Evolutionary conservation across 2,113 vertebrate species (phyloP), one percentile per base, ranked within the genome.

Genomic region (Serilophus lunatus): DNA sequence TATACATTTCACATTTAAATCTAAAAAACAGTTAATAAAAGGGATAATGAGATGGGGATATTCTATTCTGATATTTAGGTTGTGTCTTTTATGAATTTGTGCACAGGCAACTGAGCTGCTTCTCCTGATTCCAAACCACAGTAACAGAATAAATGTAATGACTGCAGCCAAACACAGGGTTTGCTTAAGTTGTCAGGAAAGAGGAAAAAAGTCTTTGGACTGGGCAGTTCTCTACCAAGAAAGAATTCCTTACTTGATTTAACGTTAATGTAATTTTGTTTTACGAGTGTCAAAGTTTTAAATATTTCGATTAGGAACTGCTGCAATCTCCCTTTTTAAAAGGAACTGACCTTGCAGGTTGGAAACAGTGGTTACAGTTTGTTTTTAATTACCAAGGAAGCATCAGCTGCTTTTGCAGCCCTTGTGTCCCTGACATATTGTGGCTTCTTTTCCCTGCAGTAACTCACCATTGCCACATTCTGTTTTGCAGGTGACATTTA

Each of bases 401-500:
- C 57, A 26, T 7, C 80, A 88, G 86, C 86, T 82, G 91, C 38
- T 65, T 22, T 42, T 57, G 82, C 77, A 50, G 64, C 23, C 0
- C 31, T 57, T 13, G 49, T 81, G n/a, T 7, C 80, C 75, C 60
- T 66, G 71, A 8, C 20, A 6, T 35, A 40, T 66, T 17, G 60
- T 11, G 23, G 7, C 40, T 82, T 47, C 1, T 57, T 71, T 49
- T 15, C 47, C 13, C 70, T 26, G 35, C 63, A 15, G 5, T 29
- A 20, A 35, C 90, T 70, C 61, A 14, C 25, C n/a, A 1, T 7
- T 81, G 64, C 64, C 13, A 0, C 59, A 0, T 25, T 83, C 66
- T 61, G 18, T 61, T 85, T 81, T 57, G 0, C 96, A 98, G 98
- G 98, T 98, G 70, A 98, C 98, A 0, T 98, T 98, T 63, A 98